Conservation (phyloP, 2,113 vertebrate genomes). For the Stegostoma tigrinum region DNA sequence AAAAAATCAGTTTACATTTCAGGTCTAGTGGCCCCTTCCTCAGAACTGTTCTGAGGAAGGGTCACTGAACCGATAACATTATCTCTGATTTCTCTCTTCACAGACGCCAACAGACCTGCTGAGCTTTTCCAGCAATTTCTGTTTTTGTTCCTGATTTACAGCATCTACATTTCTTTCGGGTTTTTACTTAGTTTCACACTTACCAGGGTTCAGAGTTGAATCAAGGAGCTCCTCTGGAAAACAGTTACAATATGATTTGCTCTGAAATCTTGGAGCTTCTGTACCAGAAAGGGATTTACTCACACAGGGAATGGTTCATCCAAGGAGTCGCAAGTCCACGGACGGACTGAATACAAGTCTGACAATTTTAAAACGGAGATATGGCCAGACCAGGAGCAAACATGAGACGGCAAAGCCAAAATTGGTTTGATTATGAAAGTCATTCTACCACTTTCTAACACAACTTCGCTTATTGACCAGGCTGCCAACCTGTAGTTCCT, state of each 20-base stretch:
- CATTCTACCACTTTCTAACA: background rate
- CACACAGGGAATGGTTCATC: background rate
- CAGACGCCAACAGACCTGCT: too few species aligned
- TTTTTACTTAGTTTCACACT: too few species aligned
- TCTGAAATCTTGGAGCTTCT: background rate
- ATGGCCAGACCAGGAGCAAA: background rate
- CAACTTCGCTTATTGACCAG: too few species aligned
- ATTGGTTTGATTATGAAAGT: background rate
- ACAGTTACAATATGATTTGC: background rate
- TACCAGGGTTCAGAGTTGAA: background rate
- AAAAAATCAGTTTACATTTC: too few species aligned
- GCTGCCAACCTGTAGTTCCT: background rate
- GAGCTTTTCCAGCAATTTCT: too few species aligned
- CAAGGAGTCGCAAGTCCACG: background rate
- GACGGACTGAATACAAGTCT: background rate
- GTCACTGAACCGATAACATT: too few species aligned
- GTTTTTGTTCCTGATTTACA: too few species aligned
- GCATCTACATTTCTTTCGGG: too few species aligned
- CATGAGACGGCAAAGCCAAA: background rate
- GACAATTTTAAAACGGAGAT: too few species aligned
- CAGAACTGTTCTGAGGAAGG: too few species aligned
- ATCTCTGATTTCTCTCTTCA: too few species aligned
- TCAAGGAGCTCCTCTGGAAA: background rate
- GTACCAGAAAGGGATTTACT: background rate
- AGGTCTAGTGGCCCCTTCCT: too few species aligned